A percentile compares a stretch with the other conserved stretches of the same genome.
These are phyloP conservation scores for Cryptus viduatorius DNA, from an alignment of 2,888 invertebrate species.

Conservation along the genomic window DNA sequence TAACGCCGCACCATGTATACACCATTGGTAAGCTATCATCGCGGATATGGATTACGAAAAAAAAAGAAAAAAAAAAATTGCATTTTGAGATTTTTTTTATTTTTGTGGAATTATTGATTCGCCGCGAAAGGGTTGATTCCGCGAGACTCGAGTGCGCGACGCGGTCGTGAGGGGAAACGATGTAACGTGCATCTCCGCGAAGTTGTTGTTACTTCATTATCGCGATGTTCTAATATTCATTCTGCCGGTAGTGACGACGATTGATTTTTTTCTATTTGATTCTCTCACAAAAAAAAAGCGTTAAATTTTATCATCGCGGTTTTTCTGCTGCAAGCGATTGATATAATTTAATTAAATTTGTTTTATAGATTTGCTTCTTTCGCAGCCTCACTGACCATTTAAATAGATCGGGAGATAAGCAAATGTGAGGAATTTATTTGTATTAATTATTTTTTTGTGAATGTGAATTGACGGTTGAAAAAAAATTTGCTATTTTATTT, in stretches of 20 bases:
- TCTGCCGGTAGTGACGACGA: too few species aligned
- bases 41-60: constrained; percentile 47
- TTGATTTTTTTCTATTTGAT: too few species aligned
- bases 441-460: background rate
- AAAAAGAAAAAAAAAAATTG: background rate
- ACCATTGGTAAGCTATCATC: constrained; percentile 78
- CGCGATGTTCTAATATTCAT: too few species aligned
- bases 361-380: too few species aligned
- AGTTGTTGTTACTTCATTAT: background rate
- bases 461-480: background rate
- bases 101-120: background rate
- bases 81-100: background rate
- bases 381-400: too few species aligned
- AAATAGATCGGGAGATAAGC: background rate
- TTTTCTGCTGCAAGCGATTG: too few species aligned
- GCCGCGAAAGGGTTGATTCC: background rate
- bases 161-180: background rate
- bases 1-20: constrained; percentile 81
- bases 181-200: background rate
- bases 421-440: background rate
- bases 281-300: too few species aligned
- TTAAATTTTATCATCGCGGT: too few species aligned
- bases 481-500: too few species aligned
- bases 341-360: too few species aligned
- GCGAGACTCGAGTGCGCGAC: background rate